Conservation (phyloP, 2,797 vertebrate species). For the Xiphophorus birchmanni region DNA sequence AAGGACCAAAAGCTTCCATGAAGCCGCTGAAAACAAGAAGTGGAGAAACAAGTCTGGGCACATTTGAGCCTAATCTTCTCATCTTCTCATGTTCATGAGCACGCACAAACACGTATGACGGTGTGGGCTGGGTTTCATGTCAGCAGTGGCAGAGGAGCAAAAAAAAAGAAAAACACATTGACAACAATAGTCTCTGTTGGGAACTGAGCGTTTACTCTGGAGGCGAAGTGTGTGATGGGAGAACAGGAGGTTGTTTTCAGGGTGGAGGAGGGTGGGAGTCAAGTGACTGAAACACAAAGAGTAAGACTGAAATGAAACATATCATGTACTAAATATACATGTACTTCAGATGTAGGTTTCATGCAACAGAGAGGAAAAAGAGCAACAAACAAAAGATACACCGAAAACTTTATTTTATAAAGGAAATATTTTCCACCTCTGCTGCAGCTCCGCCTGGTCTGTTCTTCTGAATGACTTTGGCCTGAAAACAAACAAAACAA, state of each 20-base stretch:
- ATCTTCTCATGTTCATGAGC: not conserved
- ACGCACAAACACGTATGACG: not conserved
- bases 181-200: constrained; percentile 21
- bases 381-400: not conserved
- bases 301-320: not conserved
- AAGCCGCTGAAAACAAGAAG: constrained; percentile 38
- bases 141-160: not conserved
- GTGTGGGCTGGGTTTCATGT: constrained; percentile 16
- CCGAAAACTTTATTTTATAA: not conserved
- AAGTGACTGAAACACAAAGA: constrained; percentile 39
- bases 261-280: not conserved
- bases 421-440: constrained; percentile 52
- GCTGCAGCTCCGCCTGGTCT: constrained; percentile 20
- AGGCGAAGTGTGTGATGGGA: constrained; percentile 28
- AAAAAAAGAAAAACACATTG: constrained; percentile 14
- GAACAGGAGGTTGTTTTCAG: constrained; percentile 25
- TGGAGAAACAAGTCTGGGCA: constrained; percentile 57
- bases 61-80: constrained; percentile 43
- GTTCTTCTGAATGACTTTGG: constrained; percentile 47
- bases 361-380: not conserved
- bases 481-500: constrained; percentile 57
- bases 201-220: constrained; percentile 30
- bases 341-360: not conserved
- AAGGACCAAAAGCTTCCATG: not conserved
- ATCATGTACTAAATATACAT: not conserved